Conservation (phyloP, 2,888 invertebrate genomes). For the Pandemis cinnamomeana region DNA sequence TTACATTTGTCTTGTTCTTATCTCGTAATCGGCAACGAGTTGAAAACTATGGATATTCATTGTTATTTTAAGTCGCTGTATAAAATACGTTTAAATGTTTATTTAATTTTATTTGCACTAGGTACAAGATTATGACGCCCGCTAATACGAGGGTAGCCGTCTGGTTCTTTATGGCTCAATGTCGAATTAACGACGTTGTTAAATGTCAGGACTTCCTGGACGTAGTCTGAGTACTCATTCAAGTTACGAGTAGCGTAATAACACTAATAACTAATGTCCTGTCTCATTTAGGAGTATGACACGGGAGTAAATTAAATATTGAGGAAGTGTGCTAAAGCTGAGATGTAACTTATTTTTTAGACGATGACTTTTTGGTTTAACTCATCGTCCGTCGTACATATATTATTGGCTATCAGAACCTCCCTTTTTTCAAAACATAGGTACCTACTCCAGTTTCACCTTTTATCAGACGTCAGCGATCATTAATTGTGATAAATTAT, state of each 20-base stretch:
- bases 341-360: too few relatives aligned
- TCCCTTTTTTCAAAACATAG: too few relatives aligned
- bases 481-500: too few relatives aligned
- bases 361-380: neutral
- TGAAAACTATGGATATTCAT: neutral
- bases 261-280: slow-evolving; percentile 29
- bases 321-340: neutral
- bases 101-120: neutral
- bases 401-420: too few relatives aligned
- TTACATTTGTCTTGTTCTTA: too few relatives aligned
- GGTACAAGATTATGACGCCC: neutral
- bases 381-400: neutral
- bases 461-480: too few relatives aligned
- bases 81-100: neutral
- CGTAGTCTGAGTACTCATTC: slow-evolving; percentile 25
- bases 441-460: too few relatives aligned
- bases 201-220: slow-evolving; percentile 21
- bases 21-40: too few relatives aligned
- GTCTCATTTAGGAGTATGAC: slow-evolving; percentile 13
- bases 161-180: slow-evolving; percentile 17
- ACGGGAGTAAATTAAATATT: neutral
- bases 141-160: neutral
- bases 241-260: slow-evolving; percentile 26
- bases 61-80: neutral
- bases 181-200: slow-evolving; percentile 31